These are phyloP conservation scores for Cordilura impudica DNA, from an alignment of 2,888 invertebrate species.

Conservation along the genomic window DNA sequence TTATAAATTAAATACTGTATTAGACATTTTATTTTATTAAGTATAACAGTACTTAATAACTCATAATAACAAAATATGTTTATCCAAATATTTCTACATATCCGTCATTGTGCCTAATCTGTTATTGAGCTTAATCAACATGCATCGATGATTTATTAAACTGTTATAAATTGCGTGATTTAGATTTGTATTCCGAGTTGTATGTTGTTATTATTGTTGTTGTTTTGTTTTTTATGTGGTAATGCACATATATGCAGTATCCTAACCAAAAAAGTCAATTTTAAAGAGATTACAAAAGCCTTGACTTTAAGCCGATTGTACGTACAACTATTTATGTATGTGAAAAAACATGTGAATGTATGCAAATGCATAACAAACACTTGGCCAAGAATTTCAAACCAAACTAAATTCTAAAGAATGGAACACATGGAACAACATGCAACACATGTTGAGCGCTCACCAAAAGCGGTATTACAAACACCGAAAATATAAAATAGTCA, in stretches of 20 bases:
- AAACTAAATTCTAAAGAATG: conserved; percentile 6
- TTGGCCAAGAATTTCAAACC: conserved; percentile 38
- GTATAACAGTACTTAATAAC: too few species aligned
- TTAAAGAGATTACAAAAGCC: conserved; percentile 49
- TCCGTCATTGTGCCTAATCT: conserved; percentile 48
- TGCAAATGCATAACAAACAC: conserved; percentile 50
- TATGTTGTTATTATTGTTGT: not conserved
- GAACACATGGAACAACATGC: conserved; percentile 45
- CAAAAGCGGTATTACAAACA: conserved; percentile 59
- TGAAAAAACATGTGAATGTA: not conserved
- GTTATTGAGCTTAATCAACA: conserved; percentile 48
- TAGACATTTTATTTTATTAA: too few species aligned
- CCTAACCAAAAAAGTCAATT: conserved; percentile 43
- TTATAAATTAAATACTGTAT: too few species aligned
- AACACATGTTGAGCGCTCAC: conserved; percentile 59
- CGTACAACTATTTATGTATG: conserved; percentile 24
- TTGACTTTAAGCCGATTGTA: conserved; percentile 58
- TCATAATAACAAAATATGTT: too few species aligned
- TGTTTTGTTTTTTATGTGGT: not conserved
- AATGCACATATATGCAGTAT: conserved; percentile 35
- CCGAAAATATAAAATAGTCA: too few species aligned
- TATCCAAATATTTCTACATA: too few species aligned
- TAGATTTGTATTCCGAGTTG: conserved; percentile 26
- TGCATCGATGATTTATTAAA: conserved; percentile 57
- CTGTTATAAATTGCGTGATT: conserved; percentile 60